Conservation (phyloP, 2,797 vertebrate species). For the Clarias fuscus region DNA sequence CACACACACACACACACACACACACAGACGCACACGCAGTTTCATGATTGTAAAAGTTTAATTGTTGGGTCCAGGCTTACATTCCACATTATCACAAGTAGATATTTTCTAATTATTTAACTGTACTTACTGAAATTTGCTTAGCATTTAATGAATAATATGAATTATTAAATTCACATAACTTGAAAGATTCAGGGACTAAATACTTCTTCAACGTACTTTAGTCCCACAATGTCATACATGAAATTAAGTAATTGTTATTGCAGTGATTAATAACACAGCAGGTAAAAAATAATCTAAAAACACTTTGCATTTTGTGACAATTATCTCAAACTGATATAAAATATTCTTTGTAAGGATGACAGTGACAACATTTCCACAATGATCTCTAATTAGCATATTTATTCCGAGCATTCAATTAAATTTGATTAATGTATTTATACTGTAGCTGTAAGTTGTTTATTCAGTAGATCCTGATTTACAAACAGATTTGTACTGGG, state of each 20-base stretch:
- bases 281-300: background rate
- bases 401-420: background rate
- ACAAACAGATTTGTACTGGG: background rate
- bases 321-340: background rate
- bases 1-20: no score
- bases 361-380: background rate
- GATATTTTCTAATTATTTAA: background rate
- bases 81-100: background rate
- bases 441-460: background rate
- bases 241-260: background rate
- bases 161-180: background rate
- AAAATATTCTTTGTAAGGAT: background rate
- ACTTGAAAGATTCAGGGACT: background rate
- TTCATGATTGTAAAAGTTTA: background rate
- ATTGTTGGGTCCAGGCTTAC: background rate
- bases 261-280: background rate
- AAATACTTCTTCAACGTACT: background rate
- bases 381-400: background rate
- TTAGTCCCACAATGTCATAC: background rate
- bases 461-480: background rate
- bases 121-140: background rate
- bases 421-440: background rate
- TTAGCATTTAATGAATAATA: background rate
- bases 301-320: background rate
- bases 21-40: no score